Evolutionary conservation across 2,113 vertebrate genomes (phyloP).

Genomic region (Ctenomys sociabilis): DNA sequence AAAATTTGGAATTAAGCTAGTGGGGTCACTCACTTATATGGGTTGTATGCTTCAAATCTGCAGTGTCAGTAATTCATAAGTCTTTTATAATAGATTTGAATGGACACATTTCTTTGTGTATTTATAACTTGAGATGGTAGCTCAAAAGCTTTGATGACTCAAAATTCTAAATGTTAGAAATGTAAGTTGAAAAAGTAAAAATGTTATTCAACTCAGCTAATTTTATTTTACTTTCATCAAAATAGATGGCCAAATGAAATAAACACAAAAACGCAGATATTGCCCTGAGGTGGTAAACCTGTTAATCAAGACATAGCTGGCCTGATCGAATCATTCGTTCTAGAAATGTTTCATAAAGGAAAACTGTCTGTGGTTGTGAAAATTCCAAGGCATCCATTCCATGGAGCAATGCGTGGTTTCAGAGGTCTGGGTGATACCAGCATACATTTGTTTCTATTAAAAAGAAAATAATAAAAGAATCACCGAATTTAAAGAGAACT

Average conservation of each 20-base stretch:
- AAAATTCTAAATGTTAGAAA: not conserved
- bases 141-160: not conserved
- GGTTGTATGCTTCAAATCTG: not conserved
- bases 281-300: slow-evolving; percentile 72
- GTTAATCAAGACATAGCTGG: slow-evolving; percentile 66
- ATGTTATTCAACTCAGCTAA: not conserved
- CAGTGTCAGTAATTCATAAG: not conserved
- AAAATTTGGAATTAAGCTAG: not conserved
- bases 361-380: slow-evolving; percentile 78
- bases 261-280: slow-evolving; percentile 72
- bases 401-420: slow-evolving; percentile 65
- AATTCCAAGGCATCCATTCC: slow-evolving; percentile 79
- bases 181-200: slow-evolving; percentile 27
- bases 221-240: slow-evolving; percentile 39
- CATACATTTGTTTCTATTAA: slow-evolving; percentile 80
- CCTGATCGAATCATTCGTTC: slow-evolving; percentile 77
- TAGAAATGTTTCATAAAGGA: slow-evolving; percentile 76
- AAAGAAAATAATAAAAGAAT: slow-evolving; percentile 37
- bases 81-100: slow-evolving; percentile 30
- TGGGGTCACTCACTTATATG: not conserved
- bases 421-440: slow-evolving; percentile 61
- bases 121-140: not conserved
- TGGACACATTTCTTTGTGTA: not conserved
- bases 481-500: not conserved
- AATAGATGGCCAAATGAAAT: slow-evolving; percentile 51